These are phyloP conservation scores for Astreopora myriophthalma DNA, from an alignment of 64 coral and sea anemone species.

Conservation along the genomic window DNA sequence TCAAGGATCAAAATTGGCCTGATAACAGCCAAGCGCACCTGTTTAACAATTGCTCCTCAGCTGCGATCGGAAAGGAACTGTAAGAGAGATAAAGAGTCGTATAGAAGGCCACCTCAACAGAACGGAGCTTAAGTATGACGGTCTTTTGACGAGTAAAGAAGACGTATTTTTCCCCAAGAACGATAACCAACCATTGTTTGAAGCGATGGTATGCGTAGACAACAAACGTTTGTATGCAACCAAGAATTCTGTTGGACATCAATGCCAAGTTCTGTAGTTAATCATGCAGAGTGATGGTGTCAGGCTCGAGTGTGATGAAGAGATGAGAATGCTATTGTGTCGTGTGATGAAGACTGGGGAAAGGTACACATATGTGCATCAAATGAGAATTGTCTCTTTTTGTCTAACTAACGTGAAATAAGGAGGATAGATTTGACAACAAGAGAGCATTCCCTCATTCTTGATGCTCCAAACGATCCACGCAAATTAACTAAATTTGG, in stretches of 20 bases:
- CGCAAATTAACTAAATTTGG: slow-evolving; percentile 80
- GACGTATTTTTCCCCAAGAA: slow-evolving; percentile 39
- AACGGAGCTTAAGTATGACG: slow-evolving; percentile 57
- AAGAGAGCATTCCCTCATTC: slow-evolving; percentile 64
- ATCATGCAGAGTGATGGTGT: slow-evolving; percentile 80
- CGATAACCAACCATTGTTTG: slow-evolving; percentile 67
- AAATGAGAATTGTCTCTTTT: slow-evolving; percentile 58
- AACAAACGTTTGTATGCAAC: slow-evolving; percentile 50
- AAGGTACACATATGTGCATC: slow-evolving; percentile 68
- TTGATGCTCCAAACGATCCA: slow-evolving; percentile 61
- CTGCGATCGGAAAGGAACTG: no score
- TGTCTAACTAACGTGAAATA: slow-evolving; percentile 50
- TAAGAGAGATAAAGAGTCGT: slow-evolving; percentile 62
- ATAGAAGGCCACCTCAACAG: slow-evolving; percentile 53
- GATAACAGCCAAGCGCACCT: no score
- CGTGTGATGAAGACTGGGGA: slow-evolving; percentile 68
- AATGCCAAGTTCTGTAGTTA: slow-evolving; percentile 66
- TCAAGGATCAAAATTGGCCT: no score
- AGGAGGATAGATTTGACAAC: slow-evolving; percentile 74
- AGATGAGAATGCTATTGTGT: slow-evolving; percentile 75
- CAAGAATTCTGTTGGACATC: slow-evolving; percentile 48
- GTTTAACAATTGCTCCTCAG: no score
- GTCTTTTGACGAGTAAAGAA: slow-evolving; percentile 60
- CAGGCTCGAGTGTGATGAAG: slow-evolving; percentile 76
- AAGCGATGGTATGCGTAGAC: slow-evolving; percentile 68